Evolutionary conservation across 2,797 vertebrate species (phyloP), one percentile per base, ranked within the genome.

Genomic region (Centroberyx gerrardi): DNA sequence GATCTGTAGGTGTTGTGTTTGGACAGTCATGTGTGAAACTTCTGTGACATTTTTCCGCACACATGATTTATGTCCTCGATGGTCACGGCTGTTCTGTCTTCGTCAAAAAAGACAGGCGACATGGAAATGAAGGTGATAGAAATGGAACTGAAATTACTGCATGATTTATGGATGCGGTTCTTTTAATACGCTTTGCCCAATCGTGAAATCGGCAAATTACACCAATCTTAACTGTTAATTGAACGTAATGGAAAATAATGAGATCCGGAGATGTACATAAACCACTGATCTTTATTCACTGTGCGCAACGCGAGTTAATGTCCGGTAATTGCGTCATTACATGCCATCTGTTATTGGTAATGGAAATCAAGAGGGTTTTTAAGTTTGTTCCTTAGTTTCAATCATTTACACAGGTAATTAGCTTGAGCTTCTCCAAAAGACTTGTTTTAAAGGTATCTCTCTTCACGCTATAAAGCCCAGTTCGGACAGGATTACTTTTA

Each of bases 231-330:
- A 76, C 18, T 49, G 49, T 33, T 86, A 72, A 85, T 65, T 81
- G 69, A 86, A 74, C 72, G 55, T 88, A 86, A 89, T 80, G 63
- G 53, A 69, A 87, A 86, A 73, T 87, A 86, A 90, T 87, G 68
- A 71, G 68, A 86, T 72, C 40, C 66, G 74, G 62, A 72, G 71
- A 82, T 22, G 48, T 65, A 54, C 52, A 33, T 28, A 40, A 68
- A 22, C 29, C 62, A 53, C 74, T 82, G 72, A 81, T 88, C 73
- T 81, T 71, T 65, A 76, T 80, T 89, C 75, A 62, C 66, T 54
- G 52, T 62, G 78, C 64, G 63, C 36, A 75, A 68, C 40, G 28
- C 72, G 59, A 77, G 36, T 68, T 78, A 83, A 85, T 85, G 59
- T 77, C 60, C 81, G 74, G 80, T 87, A 89, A 88, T 88, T 80